phyloP scores from a whole-genome alignment of 2,113 vertebrate genomes.

The Aegithalos caudatus region DNA sequence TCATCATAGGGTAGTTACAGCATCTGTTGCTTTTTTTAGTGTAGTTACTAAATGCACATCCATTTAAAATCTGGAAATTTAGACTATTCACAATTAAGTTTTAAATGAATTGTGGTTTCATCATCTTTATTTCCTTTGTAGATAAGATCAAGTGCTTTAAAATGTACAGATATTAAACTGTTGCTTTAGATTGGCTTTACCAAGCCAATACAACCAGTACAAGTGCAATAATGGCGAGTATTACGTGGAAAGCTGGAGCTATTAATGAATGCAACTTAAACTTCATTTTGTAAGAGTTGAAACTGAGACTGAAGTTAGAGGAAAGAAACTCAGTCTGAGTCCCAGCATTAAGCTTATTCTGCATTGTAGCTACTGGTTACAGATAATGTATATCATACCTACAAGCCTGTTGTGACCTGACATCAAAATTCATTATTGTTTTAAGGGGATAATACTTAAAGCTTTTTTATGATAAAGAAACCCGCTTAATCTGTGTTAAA shows the following conservation, averaged over 20 bases:
- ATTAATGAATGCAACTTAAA: constrained; percentile 19
- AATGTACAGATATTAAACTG: constrained; percentile 57
- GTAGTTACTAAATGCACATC: constrained; percentile 35
- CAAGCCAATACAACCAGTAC: constrained; percentile 59
- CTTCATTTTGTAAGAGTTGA: not conserved
- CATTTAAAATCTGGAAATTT: constrained; percentile 7
- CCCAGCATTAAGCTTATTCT: constrained; percentile 19
- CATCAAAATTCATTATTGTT: constrained; percentile 13
- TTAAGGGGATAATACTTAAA: constrained; percentile 64
- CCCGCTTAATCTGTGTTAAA: constrained; percentile 44
- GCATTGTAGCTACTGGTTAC: constrained; percentile 44
- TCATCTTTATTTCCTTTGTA: constrained; percentile 54
- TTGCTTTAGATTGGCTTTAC: constrained; percentile 65
- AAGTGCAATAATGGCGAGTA: constrained; percentile 75
- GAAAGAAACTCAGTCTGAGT: not conserved
- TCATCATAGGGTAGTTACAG: constrained; percentile 45
- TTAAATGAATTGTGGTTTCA: constrained; percentile 33
- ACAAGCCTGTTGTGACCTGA: constrained; percentile 21
- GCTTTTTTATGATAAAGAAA: constrained; percentile 26
- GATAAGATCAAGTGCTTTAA: constrained; percentile 65
- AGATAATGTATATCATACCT: constrained; percentile 21
- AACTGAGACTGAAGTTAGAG: not conserved
- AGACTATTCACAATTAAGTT: constrained; percentile 12
- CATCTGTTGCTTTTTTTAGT: constrained; percentile 49
- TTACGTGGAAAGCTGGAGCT: constrained; percentile 46